Conservation (phyloP, 2,888 invertebrate species). For the Eupeodes latifasciatus region DNA sequence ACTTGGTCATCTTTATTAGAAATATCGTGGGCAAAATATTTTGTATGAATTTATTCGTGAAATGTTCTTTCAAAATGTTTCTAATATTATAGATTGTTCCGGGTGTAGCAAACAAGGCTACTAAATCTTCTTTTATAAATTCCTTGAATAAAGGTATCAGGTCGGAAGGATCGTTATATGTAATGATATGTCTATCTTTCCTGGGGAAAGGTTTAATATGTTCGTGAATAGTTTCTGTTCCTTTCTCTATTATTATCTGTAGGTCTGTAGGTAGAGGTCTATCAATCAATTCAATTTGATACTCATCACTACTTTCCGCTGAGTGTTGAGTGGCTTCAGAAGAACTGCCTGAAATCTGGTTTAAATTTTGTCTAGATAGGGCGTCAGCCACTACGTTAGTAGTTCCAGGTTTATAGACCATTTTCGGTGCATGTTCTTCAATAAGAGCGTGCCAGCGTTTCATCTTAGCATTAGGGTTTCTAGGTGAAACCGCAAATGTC, state of each 20-base stretch:
- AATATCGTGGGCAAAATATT: background rate
- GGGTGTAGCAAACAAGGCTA: background rate
- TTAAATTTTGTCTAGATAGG: no score
- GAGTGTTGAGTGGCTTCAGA: no score
- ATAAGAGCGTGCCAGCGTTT: conserved; percentile 46
- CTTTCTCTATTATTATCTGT: no score
- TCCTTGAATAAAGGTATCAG: no score
- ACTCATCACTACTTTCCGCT: no score
- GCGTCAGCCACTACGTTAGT: background rate
- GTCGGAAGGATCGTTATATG: no score
- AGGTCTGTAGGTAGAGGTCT: conserved; percentile 16
- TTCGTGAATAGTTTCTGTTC: no score
- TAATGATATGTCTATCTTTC: no score
- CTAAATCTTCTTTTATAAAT: no score
- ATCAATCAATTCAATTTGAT: background rate
- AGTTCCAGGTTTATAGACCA: conserved; percentile 14
- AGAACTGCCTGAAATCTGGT: no score
- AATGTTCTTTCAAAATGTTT: conserved; percentile 11
- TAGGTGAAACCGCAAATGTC: background rate
- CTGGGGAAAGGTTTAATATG: no score
- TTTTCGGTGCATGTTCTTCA: conserved; percentile 77
- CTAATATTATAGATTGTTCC: conserved; percentile 31
- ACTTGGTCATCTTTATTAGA: no score
- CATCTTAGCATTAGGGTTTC: background rate
- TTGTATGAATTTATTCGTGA: conserved; percentile 38